phyloP scores from a whole-genome alignment of 2,113 vertebrate species.

The Dryoscopus gambensis region DNA sequence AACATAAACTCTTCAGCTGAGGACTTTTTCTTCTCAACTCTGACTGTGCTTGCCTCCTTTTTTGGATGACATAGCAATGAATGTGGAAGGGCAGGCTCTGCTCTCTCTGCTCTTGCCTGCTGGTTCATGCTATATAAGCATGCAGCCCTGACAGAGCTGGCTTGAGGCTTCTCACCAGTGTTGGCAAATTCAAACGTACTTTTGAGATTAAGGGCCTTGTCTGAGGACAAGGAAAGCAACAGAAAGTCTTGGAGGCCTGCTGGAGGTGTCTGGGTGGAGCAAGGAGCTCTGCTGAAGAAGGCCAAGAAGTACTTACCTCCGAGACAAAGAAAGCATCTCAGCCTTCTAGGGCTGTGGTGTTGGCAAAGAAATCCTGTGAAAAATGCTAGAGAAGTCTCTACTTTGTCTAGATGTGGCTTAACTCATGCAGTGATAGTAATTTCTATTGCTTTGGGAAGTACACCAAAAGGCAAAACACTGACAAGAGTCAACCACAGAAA shows the following conservation, averaged over 20 bases:
- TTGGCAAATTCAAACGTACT: neutral
- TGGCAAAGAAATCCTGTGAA: neutral
- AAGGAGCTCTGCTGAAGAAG: neutral
- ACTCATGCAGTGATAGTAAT: neutral
- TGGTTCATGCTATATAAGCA: neutral
- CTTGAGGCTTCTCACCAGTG: neutral
- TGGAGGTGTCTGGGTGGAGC: neutral
- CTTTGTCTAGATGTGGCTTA: neutral
- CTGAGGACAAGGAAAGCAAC: neutral
- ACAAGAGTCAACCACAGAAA: neutral
- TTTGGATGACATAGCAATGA: neutral
- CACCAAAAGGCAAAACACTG: neutral
- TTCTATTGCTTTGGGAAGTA: neutral
- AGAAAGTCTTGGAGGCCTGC: neutral
- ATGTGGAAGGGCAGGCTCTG: slow-evolving; percentile 32
- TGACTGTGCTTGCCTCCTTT: neutral
- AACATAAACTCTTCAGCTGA: neutral
- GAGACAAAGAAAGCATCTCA: neutral
- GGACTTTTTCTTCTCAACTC: neutral
- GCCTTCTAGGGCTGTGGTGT: neutral
- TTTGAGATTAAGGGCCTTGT: neutral
- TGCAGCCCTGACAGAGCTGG: neutral
- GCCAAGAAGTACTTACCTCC: neutral
- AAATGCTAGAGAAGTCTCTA: neutral
- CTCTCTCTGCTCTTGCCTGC: neutral